These are phyloP conservation scores for Drosophila quinaria DNA, from an alignment of 2,888 invertebrate genomes.

Conservation along the genomic window DNA sequence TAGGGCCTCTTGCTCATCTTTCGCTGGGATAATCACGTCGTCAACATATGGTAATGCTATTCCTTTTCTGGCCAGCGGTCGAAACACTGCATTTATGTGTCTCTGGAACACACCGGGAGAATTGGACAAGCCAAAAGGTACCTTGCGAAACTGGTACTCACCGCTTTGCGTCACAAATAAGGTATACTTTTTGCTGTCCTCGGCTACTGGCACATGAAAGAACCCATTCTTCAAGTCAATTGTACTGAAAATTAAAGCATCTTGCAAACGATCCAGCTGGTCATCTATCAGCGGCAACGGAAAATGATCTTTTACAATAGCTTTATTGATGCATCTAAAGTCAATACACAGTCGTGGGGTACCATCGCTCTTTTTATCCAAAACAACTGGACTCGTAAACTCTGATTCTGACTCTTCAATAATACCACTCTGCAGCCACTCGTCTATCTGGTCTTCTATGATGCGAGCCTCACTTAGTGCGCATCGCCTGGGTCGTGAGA, in stretches of 20 bases:
- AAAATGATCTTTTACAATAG: conserved; percentile 10
- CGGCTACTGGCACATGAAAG: conserved; percentile 44
- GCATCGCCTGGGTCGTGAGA: conserved; percentile 15
- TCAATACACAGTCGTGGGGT: conserved; percentile 15
- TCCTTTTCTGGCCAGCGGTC: too few species aligned
- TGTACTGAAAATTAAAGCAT: conserved; percentile 47
- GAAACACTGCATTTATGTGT: too few species aligned
- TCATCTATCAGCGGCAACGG: conserved; percentile 23
- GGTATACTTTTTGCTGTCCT: conserved; percentile 49
- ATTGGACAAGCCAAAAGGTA: too few species aligned
- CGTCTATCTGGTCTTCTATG: conserved; percentile 18
- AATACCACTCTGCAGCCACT: conserved; percentile 11
- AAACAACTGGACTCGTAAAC: conserved; percentile 10
- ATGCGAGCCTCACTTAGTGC: conserved; percentile 1
- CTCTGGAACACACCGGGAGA: too few species aligned
- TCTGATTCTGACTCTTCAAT: conserved; percentile 19
- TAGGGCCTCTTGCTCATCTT: conserved; percentile 1
- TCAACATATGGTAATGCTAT: conserved; percentile 30
- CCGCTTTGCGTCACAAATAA: conserved; percentile 76
- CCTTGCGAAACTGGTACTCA: too few species aligned
- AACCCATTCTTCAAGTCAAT: conserved; percentile 56
- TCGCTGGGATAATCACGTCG: conserved; percentile 1
- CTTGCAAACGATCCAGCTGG: conserved; percentile 41
- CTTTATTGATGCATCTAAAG: conserved; percentile 11
- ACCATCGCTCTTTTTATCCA: conserved; percentile 13